Conservation (phyloP, 2,113 vertebrate species). For the Chloropsis hardwickii region DNA sequence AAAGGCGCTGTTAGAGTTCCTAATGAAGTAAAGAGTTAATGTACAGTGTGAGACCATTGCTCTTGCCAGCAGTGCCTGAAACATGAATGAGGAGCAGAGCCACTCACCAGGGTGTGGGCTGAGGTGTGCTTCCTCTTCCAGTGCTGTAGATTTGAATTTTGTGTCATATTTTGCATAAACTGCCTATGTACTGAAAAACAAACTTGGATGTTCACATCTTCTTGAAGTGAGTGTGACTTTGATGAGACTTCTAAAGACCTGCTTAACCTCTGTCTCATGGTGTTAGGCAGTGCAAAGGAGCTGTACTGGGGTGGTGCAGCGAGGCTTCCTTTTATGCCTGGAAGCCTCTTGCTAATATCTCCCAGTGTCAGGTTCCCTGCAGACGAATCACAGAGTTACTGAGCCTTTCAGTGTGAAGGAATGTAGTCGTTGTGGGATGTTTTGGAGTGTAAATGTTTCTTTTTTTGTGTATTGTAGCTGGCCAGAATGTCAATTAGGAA, state of each 20-base stretch:
- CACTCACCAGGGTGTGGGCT: rapidly evolving
- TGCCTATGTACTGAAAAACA: background rate
- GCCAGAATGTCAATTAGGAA: rapidly evolving
- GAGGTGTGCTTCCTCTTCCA: background rate
- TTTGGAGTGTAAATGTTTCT: background rate
- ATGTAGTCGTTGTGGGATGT: background rate
- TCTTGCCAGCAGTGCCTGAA: background rate
- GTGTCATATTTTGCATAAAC: background rate
- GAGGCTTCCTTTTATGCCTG: background rate
- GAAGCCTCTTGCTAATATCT: background rate
- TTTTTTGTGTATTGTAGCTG: background rate
- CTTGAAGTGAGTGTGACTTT: background rate
- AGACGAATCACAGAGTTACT: rapidly evolving
- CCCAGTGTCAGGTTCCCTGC: background rate
- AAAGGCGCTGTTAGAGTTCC: background rate
- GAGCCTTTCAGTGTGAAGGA: background rate
- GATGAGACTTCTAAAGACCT: background rate
- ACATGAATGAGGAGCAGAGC: background rate
- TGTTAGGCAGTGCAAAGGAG: background rate
- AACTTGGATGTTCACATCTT: background rate
- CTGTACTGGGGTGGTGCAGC: background rate
- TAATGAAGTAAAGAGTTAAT: background rate
- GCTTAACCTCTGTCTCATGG: background rate
- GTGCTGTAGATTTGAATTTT: background rate
- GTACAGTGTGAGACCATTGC: background rate